phyloP scores from a whole-genome alignment of 2,797 vertebrate genomes.

The Poeciliopsis turneri region DNA sequence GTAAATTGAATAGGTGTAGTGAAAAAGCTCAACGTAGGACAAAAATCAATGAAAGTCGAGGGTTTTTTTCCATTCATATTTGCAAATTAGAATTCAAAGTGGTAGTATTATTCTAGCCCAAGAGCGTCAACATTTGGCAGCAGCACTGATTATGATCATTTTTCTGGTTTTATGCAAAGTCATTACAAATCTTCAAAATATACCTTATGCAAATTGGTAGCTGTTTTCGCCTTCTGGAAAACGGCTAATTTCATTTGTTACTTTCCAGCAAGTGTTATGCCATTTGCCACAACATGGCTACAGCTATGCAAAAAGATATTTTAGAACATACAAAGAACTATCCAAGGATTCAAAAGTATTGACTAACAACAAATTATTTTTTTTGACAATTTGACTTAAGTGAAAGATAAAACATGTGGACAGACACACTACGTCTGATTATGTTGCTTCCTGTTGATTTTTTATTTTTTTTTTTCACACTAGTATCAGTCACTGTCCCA shows the following conservation, averaged over 20 bases:
- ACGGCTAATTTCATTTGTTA: not conserved
- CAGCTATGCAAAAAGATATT: not conserved
- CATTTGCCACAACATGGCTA: not conserved
- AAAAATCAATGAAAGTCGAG: not conserved
- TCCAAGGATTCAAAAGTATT: conserved; percentile 28
- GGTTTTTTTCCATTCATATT: not conserved
- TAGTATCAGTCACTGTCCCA: conserved; percentile 3
- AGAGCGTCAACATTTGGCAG: not conserved
- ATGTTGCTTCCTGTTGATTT: conserved; percentile 30
- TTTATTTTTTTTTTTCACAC: conserved; percentile 5
- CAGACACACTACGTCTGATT: conserved; percentile 17
- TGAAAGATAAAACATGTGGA: conserved; percentile 38
- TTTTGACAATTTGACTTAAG: conserved; percentile 55
- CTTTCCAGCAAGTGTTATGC: not conserved
- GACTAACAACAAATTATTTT: conserved; percentile 73
- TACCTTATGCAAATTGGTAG: not conserved
- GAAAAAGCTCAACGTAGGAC: not conserved
- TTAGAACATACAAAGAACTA: not conserved
- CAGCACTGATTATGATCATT: not conserved
- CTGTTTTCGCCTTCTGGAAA: not conserved
- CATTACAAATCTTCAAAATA: not conserved
- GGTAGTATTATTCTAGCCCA: not conserved
- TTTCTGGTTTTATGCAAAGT: not conserved
- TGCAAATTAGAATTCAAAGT: not conserved
- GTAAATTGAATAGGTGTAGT: not conserved